These are phyloP conservation scores for Trichogramma pretiosum DNA, from an alignment of 1,140 invertebrate species.

Conservation along the genomic window DNA sequence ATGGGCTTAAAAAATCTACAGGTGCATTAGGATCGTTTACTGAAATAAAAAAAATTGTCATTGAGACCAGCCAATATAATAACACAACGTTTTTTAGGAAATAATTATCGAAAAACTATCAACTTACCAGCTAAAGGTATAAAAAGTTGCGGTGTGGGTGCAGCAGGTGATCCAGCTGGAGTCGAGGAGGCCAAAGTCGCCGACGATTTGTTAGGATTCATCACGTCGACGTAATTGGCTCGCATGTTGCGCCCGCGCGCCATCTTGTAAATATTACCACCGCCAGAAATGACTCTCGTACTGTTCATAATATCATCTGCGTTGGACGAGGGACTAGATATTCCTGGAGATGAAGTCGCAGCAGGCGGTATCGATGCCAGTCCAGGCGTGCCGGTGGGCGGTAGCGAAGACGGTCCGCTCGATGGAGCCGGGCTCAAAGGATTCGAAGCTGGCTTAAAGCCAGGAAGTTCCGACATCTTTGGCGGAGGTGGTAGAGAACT, in stretches of 20 bases:
- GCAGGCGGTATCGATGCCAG: neutral
- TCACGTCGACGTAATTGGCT: conserved; percentile 70
- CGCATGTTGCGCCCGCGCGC: conserved; percentile 63
- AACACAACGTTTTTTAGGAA: neutral
- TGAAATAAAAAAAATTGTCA: conserved; percentile 24
- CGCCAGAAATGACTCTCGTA: conserved; percentile 42
- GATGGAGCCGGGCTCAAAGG: conserved; percentile 12
- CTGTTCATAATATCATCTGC: conserved; percentile 26
- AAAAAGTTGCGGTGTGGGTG: conserved; percentile 45
- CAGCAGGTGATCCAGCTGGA: conserved; percentile 38
- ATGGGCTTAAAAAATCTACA: conserved; percentile 48
- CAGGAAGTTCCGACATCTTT: conserved; percentile 53
- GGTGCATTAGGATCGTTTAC: conserved; percentile 50
- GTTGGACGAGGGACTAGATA: conserved; percentile 4
- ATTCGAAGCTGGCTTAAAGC: conserved; percentile 24
- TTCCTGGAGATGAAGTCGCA: neutral
- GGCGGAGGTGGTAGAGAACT: conserved; percentile 64
- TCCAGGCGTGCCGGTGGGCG: conserved; percentile 1
- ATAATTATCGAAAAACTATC: too few relatives aligned
- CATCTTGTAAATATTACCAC: conserved; percentile 68
- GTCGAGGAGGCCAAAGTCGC: conserved; percentile 44
- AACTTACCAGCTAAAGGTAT: conserved; percentile 50
- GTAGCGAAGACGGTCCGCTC: conserved; percentile 15
- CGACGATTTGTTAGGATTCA: conserved; percentile 51
- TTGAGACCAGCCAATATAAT: too few relatives aligned